Conservation (phyloP, 2,888 invertebrate species). For the Epirrhoe tristata region DNA sequence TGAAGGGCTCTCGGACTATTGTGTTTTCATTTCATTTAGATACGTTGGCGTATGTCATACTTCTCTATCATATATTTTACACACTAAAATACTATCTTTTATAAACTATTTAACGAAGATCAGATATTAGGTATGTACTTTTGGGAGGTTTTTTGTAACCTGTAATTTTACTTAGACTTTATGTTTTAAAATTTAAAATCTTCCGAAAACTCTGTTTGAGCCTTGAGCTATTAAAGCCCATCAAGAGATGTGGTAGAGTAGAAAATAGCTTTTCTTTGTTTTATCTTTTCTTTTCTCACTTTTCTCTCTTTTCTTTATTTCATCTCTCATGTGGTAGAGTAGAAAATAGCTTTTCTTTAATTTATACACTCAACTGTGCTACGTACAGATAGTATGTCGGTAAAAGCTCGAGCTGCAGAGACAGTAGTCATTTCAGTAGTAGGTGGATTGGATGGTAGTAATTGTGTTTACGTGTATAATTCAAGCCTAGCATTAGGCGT, state of each 20-base stretch:
- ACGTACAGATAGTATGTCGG: conserved; percentile 6
- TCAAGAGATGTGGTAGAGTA: no score
- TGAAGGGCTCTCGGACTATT: conserved; percentile 61
- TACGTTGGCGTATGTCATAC: conserved; percentile 10
- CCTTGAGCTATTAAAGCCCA: no score
- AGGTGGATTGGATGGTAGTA: conserved; percentile 47
- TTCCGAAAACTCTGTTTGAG: no score
- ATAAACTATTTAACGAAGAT: no score
- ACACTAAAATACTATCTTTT: no score
- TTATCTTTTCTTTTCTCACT: no score
- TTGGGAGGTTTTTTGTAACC: not conserved
- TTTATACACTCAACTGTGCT: no score
- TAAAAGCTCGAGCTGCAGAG: conserved; percentile 35
- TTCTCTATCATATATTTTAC: conserved; percentile 6
- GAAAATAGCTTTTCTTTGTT: no score
- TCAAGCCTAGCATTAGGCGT: conserved; percentile 55
- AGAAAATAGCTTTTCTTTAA: no score
- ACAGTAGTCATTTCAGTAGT: conserved; percentile 58
- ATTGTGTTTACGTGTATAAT: conserved; percentile 51
- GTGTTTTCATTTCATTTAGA: conserved; percentile 37
- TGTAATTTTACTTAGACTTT: not conserved
- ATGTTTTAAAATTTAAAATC: no score
- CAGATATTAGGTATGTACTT: not conserved
- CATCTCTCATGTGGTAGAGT: no score
- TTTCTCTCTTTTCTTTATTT: no score